phyloP scores from a whole-genome alignment of 2,113 vertebrate species.

The Probosciger aterrimus region DNA sequence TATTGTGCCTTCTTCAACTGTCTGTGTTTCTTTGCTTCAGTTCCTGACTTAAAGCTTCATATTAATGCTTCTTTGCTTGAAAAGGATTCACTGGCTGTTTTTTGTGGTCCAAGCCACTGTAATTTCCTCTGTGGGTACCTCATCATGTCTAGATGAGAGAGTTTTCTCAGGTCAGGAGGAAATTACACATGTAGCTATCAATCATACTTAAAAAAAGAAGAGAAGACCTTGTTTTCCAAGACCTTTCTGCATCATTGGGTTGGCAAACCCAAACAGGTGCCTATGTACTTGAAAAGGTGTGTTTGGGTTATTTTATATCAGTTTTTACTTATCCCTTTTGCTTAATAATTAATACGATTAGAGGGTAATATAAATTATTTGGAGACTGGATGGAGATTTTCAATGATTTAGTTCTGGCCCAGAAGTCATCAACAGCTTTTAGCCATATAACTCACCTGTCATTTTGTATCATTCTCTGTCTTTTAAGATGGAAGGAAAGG shows the following conservation, averaged over 20 bases:
- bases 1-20: background rate
- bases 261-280: background rate
- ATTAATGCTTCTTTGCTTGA: background rate
- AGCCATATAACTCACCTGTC: background rate
- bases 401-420: background rate
- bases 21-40: background rate
- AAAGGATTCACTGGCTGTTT: background rate
- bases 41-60: background rate
- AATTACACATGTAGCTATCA: background rate
- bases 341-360: background rate
- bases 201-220: background rate
- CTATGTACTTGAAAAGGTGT: background rate
- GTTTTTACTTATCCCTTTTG: background rate
- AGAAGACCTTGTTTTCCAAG: background rate
- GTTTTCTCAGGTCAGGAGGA: background rate
- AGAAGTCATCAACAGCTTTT: background rate
- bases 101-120: background rate
- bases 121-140: background rate
- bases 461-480: background rate
- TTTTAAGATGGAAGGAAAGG: background rate
- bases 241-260: background rate
- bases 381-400: background rate
- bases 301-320: background rate
- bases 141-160: accelerated
- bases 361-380: background rate